These are phyloP conservation scores for Montipora efflorescens DNA, from an alignment of 64 coral and sea anemone genomes.

Conservation along the genomic window DNA sequence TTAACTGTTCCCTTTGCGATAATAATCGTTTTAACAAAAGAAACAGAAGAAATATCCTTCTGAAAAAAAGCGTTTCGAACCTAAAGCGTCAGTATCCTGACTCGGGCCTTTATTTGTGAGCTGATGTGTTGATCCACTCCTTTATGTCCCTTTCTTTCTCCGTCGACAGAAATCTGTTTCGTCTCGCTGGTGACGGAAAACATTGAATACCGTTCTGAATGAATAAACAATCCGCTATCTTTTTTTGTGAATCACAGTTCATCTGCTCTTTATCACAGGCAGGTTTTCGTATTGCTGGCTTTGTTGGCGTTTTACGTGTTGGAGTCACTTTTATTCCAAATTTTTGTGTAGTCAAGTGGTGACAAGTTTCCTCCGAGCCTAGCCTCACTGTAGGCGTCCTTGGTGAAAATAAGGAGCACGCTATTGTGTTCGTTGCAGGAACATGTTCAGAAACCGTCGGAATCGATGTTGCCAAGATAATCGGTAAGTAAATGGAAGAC, in stretches of 20 bases:
- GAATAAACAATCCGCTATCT: conserved; percentile 59
- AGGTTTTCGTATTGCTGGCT: neutral
- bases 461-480: neutral
- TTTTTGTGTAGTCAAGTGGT: neutral
- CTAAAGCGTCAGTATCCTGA: neutral
- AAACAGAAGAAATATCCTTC: neutral
- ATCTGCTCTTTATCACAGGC: neutral
- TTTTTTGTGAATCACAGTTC: neutral
- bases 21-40: too few relatives aligned
- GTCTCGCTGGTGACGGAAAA: neutral
- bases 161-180: conserved; percentile 33
- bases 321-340: neutral
- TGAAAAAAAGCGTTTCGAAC: neutral
- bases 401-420: neutral
- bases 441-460: neutral
- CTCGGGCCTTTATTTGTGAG: neutral
- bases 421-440: neutral
- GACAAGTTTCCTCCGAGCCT: neutral
- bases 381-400: neutral
- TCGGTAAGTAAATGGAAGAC: conserved; percentile 14
- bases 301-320: neutral
- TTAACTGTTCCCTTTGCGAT: too few relatives aligned
- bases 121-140: conserved; percentile 38
- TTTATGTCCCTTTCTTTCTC: conserved; percentile 65
- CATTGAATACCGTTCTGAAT: conserved; percentile 74